Percentiles rank a stretch among this genome's conserved stretches.
Conservation (phyloP, 2,797 vertebrate genomes). For the Galagoides demidoff region DNA sequence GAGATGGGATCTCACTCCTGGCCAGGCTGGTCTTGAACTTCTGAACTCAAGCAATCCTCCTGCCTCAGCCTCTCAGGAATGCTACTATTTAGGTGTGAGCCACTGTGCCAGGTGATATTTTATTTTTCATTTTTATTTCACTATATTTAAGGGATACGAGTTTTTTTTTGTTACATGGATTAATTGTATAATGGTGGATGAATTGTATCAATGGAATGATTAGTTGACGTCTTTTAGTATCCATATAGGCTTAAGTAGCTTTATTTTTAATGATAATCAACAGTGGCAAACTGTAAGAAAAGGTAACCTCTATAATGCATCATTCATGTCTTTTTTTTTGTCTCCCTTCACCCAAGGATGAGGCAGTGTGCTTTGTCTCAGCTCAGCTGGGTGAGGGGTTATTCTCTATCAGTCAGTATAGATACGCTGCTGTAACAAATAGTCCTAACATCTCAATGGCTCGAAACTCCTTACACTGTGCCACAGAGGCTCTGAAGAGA, state of each 20-base stretch:
- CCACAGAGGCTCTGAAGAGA: neutral
- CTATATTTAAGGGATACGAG: neutral
- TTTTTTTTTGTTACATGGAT: neutral
- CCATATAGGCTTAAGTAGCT: neutral
- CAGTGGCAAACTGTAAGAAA: neutral
- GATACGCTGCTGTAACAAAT: too few relatives aligned
- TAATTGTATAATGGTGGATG: neutral
- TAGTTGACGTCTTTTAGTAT: neutral
- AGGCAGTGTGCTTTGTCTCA: neutral
- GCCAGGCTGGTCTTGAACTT: too few relatives aligned
- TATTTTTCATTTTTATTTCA: neutral
- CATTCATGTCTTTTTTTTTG: neutral
- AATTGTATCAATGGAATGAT: neutral
- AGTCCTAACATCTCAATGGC: neutral
- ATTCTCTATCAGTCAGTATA: neutral
- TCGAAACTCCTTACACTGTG: neutral
- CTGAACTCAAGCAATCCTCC: too few relatives aligned
- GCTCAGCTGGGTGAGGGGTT: neutral
- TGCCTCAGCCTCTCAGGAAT: too few relatives aligned
- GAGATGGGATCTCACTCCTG: too few relatives aligned
- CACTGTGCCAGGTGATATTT: too few relatives aligned
- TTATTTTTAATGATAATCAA: neutral
- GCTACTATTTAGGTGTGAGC: too few relatives aligned
- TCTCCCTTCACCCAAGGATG: fast-evolving
- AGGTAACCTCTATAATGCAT: neutral